Evolutionary conservation across 2,888 invertebrate genomes (phyloP).

Genomic region (Chirona hameri): DNA sequence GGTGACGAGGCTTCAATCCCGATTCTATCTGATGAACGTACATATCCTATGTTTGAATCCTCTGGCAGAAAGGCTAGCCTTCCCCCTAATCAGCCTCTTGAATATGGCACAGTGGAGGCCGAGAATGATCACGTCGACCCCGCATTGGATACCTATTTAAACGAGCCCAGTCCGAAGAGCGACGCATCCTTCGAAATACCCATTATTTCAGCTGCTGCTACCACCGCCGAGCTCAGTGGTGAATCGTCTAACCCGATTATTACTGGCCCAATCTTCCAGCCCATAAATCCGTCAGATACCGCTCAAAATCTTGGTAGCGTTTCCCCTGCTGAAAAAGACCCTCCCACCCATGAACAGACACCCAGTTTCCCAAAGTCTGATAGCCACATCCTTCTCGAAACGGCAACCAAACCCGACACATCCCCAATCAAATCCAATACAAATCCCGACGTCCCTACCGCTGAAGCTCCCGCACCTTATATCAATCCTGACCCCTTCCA

Average conservation of each 20-base stretch:
- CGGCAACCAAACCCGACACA: neutral
- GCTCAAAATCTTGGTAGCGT: neutral
- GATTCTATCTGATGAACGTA: neutral
- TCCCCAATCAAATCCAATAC: neutral
- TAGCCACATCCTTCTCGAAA: neutral
- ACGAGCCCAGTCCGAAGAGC: neutral
- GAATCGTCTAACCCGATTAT: neutral
- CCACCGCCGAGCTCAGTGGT: neutral
- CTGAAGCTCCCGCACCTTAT: neutral
- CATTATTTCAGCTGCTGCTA: too few relatives aligned
- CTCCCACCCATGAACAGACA: neutral
- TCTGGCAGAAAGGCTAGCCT: neutral
- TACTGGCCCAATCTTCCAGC: too few relatives aligned
- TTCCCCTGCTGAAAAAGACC: neutral
- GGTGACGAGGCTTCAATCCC: neutral
- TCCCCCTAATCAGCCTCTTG: neutral
- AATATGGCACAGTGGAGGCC: neutral
- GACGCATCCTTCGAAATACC: neutral
- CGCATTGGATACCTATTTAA: neutral
- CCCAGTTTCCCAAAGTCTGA: neutral
- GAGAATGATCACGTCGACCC: neutral
- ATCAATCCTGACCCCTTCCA: neutral
- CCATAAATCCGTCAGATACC: neutral
- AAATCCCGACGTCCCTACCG: neutral
- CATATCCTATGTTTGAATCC: too few relatives aligned